Evolutionary conservation across 2,113 vertebrate species (phyloP).

Genomic region (Sinocyclocheilus anophthalmus): DNA sequence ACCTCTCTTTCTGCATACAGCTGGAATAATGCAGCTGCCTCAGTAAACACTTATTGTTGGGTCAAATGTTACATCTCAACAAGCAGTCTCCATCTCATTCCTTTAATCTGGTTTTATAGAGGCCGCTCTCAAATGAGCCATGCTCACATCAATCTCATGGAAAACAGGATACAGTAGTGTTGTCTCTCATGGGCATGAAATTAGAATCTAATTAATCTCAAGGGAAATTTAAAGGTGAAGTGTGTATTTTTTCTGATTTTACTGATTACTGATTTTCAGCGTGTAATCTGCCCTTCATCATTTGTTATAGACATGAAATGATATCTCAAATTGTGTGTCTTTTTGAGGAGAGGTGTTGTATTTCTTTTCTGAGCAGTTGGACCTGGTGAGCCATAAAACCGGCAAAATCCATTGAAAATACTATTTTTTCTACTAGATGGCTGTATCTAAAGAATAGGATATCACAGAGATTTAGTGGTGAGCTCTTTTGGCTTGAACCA

Average conservation of each 20-base stretch:
- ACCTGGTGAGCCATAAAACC: background rate
- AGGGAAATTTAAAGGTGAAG: conserved; percentile 18
- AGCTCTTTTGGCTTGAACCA: background rate
- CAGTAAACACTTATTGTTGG: conserved; percentile 12
- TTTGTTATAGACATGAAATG: background rate
- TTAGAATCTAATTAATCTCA: conserved; percentile 28
- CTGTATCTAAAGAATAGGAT: background rate
- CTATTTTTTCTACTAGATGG: background rate
- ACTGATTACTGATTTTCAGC: background rate
- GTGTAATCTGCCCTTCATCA: background rate
- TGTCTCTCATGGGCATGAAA: conserved; percentile 26
- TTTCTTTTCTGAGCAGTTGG: background rate
- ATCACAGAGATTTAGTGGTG: background rate
- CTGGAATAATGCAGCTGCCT: background rate
- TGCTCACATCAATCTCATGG: background rate
- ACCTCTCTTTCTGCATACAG: background rate
- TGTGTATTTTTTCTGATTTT: background rate
- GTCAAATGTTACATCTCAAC: conserved; percentile 26
- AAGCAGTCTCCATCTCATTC: background rate
- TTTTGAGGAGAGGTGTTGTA: background rate
- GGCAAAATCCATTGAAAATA: background rate
- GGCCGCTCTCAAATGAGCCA: conserved; percentile 5
- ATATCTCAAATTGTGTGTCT: background rate
- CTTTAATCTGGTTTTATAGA: conserved; percentile 1
- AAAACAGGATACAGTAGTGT: conserved; percentile 4